Conservation (phyloP, 2,113 vertebrate species). For the Ginglymostoma cirratum region DNA sequence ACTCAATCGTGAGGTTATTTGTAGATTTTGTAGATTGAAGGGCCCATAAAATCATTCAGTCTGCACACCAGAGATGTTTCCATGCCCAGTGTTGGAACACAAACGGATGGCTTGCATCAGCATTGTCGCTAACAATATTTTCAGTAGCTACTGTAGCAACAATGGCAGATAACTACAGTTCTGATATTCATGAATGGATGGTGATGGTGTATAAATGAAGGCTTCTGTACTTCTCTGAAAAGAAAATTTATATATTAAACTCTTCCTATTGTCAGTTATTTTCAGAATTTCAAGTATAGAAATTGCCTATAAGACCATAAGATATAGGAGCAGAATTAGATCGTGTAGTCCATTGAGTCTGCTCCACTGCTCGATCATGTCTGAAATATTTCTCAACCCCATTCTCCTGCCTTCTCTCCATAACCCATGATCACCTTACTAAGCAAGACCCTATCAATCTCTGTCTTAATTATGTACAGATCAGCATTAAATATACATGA, state of each 20-base stretch:
- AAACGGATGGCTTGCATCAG: background rate
- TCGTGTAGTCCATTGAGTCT: too few species aligned
- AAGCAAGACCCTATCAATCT: too few species aligned
- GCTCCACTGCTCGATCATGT: too few species aligned
- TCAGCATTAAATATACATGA: too few species aligned
- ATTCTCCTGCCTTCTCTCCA: too few species aligned
- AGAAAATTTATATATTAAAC: background rate
- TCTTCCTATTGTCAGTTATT: background rate
- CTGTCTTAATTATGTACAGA: too few species aligned
- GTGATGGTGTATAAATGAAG: background rate
- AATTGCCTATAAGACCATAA: too few species aligned
- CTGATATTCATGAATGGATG: background rate
- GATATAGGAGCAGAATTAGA: too few species aligned
- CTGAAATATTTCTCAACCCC: too few species aligned
- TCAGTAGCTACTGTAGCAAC: background rate
- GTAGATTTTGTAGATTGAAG: background rate
- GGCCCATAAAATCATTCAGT: background rate
- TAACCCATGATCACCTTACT: too few species aligned
- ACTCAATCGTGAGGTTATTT: background rate
- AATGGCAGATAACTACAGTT: background rate
- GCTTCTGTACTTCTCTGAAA: background rate
- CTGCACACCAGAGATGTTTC: background rate
- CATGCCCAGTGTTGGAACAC: background rate
- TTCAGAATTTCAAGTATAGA: background rate
- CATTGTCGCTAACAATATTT: background rate